phyloP scores from a whole-genome alignment of 2,888 invertebrate genomes.

The Ceramica pisi region DNA sequence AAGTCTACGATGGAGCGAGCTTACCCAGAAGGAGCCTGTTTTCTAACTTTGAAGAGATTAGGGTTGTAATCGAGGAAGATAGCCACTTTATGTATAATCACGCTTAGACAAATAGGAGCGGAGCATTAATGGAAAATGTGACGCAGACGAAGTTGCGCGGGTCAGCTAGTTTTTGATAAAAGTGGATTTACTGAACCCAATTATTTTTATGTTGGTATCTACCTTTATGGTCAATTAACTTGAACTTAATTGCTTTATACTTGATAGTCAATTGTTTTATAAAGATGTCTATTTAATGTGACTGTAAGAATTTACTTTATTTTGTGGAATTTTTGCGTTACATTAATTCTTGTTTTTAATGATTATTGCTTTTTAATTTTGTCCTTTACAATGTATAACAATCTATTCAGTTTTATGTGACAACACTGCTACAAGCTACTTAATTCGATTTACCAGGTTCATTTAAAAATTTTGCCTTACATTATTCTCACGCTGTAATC shows the following conservation, averaged over 20 bases:
- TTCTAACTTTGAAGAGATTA: too few species aligned
- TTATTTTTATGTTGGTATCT: slow-evolving; percentile 12
- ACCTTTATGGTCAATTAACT: slow-evolving; percentile 61
- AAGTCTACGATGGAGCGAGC: too few species aligned
- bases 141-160: too few species aligned
- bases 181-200: slow-evolving; percentile 23
- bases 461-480: neutral
- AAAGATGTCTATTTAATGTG: slow-evolving; percentile 56
- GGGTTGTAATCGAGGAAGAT: too few species aligned
- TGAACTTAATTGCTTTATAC: slow-evolving; percentile 64
- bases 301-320: slow-evolving; percentile 43
- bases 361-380: slow-evolving; percentile 18
- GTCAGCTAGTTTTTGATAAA: neutral
- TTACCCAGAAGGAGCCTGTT: too few species aligned
- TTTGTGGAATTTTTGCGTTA: slow-evolving; percentile 25
- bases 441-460: neutral
- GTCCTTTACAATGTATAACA: neutral
- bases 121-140: too few species aligned
- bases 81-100: too few species aligned
- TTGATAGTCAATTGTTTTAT: slow-evolving; percentile 63
- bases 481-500: neutral
- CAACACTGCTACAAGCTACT: neutral
- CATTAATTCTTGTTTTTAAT: slow-evolving; percentile 7
- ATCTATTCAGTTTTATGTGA: neutral
- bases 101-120: too few species aligned